Conservation (phyloP, 2,797 vertebrate species). For the Sciaenops ocellatus region DNA sequence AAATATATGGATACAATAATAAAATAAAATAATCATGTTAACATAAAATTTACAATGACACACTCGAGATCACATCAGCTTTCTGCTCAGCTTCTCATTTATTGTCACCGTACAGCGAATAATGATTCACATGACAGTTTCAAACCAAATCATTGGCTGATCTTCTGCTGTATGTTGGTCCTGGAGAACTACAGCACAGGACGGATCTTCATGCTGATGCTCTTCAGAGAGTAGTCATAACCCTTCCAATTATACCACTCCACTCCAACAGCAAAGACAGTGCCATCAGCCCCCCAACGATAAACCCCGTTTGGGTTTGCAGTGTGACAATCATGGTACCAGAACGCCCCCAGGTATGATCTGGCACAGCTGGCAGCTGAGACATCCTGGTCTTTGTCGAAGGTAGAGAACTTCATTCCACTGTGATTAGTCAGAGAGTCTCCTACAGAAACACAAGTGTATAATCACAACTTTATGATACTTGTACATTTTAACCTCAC, state of each 20-base stretch:
- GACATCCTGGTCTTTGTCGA: conserved; percentile 20
- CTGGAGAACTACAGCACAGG: not conserved
- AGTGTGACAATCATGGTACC: not conserved
- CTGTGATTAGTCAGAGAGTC: not conserved
- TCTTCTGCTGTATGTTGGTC: too few relatives aligned
- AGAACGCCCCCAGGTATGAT: conserved; percentile 14
- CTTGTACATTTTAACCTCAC: too few relatives aligned
- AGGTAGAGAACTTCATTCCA: conserved; percentile 14
- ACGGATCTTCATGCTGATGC: conserved; percentile 25
- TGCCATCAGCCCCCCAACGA: conserved; percentile 20
- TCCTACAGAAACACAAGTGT: not conserved
- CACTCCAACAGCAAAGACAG: not conserved
- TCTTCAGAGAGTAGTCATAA: not conserved
- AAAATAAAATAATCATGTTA: too few relatives aligned
- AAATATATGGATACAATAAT: too few relatives aligned
- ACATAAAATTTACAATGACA: too few relatives aligned
- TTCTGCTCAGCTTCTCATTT: not conserved
- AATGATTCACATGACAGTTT: not conserved
- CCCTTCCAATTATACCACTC: accelerated
- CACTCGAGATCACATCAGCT: not conserved
- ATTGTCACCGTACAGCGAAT: not conserved
- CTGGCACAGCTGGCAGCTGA: not conserved
- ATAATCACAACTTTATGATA: too few relatives aligned
- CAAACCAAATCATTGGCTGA: not conserved
- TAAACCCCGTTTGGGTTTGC: conserved; percentile 25